These are phyloP conservation scores for Chaunax sp. DNA, from an alignment of 2,797 vertebrate species.

Conservation along the genomic window DNA sequence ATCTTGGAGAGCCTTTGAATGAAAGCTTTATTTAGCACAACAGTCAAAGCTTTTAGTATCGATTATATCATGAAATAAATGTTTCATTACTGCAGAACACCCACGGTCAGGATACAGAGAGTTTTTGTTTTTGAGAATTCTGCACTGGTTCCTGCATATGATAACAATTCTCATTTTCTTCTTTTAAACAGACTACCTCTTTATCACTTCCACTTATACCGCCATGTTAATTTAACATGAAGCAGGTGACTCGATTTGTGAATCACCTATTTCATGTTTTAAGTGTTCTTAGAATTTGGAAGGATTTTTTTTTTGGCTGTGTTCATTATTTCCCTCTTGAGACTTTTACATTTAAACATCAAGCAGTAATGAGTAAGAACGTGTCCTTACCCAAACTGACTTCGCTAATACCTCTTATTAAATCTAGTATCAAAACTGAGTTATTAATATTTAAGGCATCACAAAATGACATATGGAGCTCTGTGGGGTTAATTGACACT, in stretches of 20 bases:
- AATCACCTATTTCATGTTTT: slow-evolving; percentile 14
- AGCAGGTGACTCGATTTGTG: slow-evolving; percentile 25
- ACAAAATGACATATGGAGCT: slow-evolving; percentile 63
- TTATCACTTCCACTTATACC: slow-evolving; percentile 11
- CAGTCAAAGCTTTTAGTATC: not conserved
- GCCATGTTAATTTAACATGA: slow-evolving; percentile 24
- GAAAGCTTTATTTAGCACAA: slow-evolving; percentile 2
- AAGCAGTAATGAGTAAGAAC: slow-evolving; percentile 28
- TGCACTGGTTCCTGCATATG: not conserved
- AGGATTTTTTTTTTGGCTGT: slow-evolving; percentile 2
- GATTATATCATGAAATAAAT: slow-evolving; percentile 8
- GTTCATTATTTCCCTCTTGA: slow-evolving; percentile 13
- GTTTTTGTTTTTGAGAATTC: slow-evolving; percentile 7
- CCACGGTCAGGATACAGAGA: slow-evolving; percentile 1
- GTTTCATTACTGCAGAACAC: slow-evolving; percentile 3
- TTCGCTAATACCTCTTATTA: slow-evolving; percentile 51
- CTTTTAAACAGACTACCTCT: slow-evolving; percentile 15
- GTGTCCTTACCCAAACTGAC: slow-evolving; percentile 45
- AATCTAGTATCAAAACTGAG: slow-evolving; percentile 53
- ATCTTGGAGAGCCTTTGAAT: not conserved
- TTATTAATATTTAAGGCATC: slow-evolving; percentile 62
- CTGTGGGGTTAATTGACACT: slow-evolving; percentile 69
- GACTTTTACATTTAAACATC: slow-evolving; percentile 40
- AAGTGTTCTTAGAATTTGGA: slow-evolving; percentile 28
- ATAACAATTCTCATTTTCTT: slow-evolving; percentile 5